Evolutionary conservation across 2,888 invertebrate species (phyloP).

Genomic region (Eueremaeus valkanovi): DNA sequence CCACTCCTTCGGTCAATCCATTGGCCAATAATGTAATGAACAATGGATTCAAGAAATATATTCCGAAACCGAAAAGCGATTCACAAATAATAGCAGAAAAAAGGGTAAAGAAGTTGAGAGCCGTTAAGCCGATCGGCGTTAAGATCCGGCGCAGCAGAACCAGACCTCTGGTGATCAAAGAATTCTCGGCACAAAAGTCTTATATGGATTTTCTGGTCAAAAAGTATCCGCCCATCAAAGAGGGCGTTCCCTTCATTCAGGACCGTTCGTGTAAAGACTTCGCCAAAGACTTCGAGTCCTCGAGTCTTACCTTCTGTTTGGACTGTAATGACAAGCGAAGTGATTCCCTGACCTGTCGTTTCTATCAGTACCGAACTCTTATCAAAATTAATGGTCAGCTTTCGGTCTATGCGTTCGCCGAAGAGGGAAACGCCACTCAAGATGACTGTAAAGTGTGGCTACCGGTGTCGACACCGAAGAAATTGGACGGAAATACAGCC

Average conservation of each 20-base stretch:
- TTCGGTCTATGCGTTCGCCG: constrained; percentile 87
- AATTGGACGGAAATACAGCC: constrained; percentile 78
- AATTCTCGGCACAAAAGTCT: not conserved
- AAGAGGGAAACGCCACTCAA: constrained; percentile 63
- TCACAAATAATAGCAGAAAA: not conserved
- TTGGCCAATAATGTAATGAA: too few relatives aligned
- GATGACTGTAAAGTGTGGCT: constrained; percentile 80
- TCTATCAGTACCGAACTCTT: constrained; percentile 88
- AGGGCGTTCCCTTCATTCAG: constrained; percentile 28
- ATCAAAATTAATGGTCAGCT: constrained; percentile 81
- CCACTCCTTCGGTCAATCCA: too few relatives aligned
- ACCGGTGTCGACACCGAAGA: constrained; percentile 62
- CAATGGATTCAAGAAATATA: too few relatives aligned
- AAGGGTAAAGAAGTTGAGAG: not conserved
- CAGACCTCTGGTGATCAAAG: not conserved
- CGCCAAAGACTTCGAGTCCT: not conserved
- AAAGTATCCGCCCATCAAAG: constrained; percentile 11
- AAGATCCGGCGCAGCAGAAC: not conserved
- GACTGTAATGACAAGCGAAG: not conserved
- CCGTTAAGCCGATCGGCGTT: not conserved
- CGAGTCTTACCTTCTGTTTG: not conserved
- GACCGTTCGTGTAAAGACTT: constrained; percentile 20
- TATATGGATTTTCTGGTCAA: not conserved
- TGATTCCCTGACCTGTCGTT: constrained; percentile 63
- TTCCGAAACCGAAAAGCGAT: too few relatives aligned